Evolutionary conservation across 2,113 vertebrate genomes (phyloP).

Genomic region (Anser brachyrhynchus): DNA sequence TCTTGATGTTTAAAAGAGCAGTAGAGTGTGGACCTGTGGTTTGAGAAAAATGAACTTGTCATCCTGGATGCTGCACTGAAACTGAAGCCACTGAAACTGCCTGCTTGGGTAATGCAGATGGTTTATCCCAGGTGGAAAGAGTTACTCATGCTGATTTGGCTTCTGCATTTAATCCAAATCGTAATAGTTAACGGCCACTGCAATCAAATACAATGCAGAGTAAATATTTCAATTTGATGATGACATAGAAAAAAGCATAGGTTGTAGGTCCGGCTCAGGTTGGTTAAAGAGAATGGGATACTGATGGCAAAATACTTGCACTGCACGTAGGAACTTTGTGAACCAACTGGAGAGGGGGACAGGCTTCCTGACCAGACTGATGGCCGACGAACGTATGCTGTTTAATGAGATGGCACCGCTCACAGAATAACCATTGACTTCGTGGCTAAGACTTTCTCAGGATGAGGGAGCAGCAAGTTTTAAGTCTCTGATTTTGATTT

Average conservation of each 20-base stretch:
- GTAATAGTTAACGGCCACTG: not conserved
- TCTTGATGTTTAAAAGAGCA: not conserved
- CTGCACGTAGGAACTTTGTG: not conserved
- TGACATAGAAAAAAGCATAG: not conserved
- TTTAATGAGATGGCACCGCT: accelerated
- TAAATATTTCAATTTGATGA: not conserved
- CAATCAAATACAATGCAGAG: not conserved
- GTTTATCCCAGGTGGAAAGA: slow-evolving; percentile 1
- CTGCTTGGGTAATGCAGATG: not conserved
- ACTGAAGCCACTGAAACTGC: not conserved
- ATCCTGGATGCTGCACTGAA: not conserved
- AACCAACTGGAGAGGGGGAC: accelerated
- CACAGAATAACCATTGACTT: accelerated
- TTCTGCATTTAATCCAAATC: slow-evolving; percentile 3
- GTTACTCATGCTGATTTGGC: not conserved
- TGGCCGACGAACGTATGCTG: accelerated
- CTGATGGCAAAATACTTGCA: not conserved
- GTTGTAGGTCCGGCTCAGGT: not conserved
- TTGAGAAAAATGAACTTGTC: not conserved
- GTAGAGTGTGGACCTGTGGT: not conserved
- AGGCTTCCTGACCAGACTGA: not conserved
- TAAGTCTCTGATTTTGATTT: not conserved
- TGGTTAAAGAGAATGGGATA: not conserved
- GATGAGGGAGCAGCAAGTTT: not conserved
- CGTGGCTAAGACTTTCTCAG: not conserved